Base-by-base conservation (phyloP, 2,113 vertebrate genomes). In the Lophotis ruficrista region DNA sequence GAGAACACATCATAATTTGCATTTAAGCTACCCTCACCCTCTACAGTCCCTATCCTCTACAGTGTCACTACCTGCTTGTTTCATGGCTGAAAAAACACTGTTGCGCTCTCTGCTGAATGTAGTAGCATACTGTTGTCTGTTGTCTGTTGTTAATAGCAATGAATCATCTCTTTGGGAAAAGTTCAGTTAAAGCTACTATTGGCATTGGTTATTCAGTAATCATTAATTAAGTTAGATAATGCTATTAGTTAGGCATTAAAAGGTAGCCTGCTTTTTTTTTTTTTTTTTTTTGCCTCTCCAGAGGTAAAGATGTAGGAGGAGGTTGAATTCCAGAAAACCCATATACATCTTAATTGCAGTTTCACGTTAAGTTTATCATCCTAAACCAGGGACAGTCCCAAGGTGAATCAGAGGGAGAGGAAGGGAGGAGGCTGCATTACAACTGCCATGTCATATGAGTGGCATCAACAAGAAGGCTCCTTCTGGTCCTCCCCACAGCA, bases 1-100 rank as follows among this genome's bases (percentile, higher is more conserved):
- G 35, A 87, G 60, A 93, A 95, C 53, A 23, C 56, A 56, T 43
- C 19, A 13, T 57, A 15, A 94, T 93, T 87, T 87, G 65, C 61
- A 89, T 89, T 54, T 80, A 48, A 79, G 10, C 45, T 64, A 33
- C 61, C 31, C 66, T 72, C 51, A 61, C 47, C 48, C 62, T 69
- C 47, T n/a, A n/a, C n/a, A n/a, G n/a, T n/a, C n/a, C n/a, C n/a
- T n/a, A 58, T 53, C 47, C 61, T 90, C 82, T 91, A 23, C 69
- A 41, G 33, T 61, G 33, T 89, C 4, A 5, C 48, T 78, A 64
- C 45, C 53, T 81, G 48, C 54, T 70, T 65, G 45, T 64, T 83
- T 50, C 38, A 35, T 31, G 24, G 43, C 56, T 83, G 27, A 64
- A 89, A 90, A 76, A 77, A 27, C 31, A 50, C 3, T 12, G 9